phyloP scores from a whole-genome alignment of 2,888 invertebrate genomes.

The Tetheella fluctuosa region DNA sequence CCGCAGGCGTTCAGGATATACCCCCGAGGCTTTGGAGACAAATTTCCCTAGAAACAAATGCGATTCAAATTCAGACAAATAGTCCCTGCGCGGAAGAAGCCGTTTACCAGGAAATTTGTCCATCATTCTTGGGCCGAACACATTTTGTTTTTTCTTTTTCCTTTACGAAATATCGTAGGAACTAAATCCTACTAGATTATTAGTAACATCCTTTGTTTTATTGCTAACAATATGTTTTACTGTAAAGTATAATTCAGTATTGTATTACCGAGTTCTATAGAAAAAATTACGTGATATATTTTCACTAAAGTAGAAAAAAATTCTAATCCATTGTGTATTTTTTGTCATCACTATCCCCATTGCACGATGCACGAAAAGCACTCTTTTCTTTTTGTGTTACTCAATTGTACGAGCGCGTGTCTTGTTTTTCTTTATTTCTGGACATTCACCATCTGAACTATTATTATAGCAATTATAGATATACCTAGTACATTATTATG shows the following conservation, averaged over 20 bases:
- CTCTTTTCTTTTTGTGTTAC: constrained; percentile 12
- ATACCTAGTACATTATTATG: no score
- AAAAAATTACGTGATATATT: neutral
- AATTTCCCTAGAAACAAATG: constrained; percentile 81
- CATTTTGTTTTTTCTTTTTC: constrained; percentile 72
- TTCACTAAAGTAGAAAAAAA: neutral
- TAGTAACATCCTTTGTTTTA: constrained; percentile 28
- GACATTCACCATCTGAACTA: constrained; percentile 1
- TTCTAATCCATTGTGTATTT: constrained; percentile 1
- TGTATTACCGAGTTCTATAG: neutral
- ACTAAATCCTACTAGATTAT: constrained; percentile 35
- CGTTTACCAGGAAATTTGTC: constrained; percentile 82
- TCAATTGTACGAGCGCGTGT: constrained; percentile 11
- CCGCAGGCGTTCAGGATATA: constrained; percentile 63
- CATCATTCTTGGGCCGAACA: constrained; percentile 77
- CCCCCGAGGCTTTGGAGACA: constrained; percentile 78
- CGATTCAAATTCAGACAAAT: constrained; percentile 84
- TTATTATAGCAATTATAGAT: neutral
- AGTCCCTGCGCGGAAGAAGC: constrained; percentile 79
- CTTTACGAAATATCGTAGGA: constrained; percentile 40
- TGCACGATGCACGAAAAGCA: constrained; percentile 11
- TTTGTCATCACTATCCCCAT: constrained; percentile 10
- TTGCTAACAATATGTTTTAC: constrained; percentile 7
- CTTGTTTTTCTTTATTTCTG: constrained; percentile 8
- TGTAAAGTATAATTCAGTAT: neutral